Evolutionary conservation across 1,140 invertebrate species (phyloP), one percentile per base, ranked within the genome.

Genomic region (Zaprionus inermis): DNA sequence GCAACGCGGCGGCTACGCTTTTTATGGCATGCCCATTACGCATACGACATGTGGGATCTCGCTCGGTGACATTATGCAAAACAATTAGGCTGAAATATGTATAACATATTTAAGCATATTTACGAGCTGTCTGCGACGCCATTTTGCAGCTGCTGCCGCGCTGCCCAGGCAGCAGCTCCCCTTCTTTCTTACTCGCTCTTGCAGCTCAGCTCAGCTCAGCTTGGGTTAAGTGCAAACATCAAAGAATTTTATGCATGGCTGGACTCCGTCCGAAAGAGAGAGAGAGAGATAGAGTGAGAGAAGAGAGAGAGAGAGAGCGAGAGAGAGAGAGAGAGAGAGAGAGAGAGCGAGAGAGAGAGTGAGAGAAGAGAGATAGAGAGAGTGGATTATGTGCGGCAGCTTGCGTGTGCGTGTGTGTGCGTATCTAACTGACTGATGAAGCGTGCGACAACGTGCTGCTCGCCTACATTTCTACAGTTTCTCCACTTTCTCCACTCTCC

Each of bases 391-490:
- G 20, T 51, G 49, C 72, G 38, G 7, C 7, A 38, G 36, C 36
- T 38, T 46, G 44, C 9, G 16, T 65, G 46, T 36, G 6, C 10
- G 34, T 16, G 44, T 63, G 55, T 72, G 75, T 63, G 51, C 20
- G 41, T 80, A 52, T 81, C 65, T 66, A 72, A 61, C 64, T 76
- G 61, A 81, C 81, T 83, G 81, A 72, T 82, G 81, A 70, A 82
- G 80, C 67, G 70, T 64, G 28, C 22, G 9, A 34, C 24, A 38
- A 44, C 38, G 38, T 44, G 56, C n/a, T 22, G 7, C 18, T 22
- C 38, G n/a, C 16, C n/a, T 65, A 64, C 55, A 49, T 36, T 44
- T 22, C 51, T 65, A 10, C n/a, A 7, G 5, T 12, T 6, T 5
- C n/a, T n/a, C 36, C 14, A 3, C n/a, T 9, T 16, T n/a, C 2